Percentiles rank a stretch among this genome's conserved stretches.
Evolutionary conservation across 2,113 vertebrate species (phyloP).

Genomic region (Morone chrysops): DNA sequence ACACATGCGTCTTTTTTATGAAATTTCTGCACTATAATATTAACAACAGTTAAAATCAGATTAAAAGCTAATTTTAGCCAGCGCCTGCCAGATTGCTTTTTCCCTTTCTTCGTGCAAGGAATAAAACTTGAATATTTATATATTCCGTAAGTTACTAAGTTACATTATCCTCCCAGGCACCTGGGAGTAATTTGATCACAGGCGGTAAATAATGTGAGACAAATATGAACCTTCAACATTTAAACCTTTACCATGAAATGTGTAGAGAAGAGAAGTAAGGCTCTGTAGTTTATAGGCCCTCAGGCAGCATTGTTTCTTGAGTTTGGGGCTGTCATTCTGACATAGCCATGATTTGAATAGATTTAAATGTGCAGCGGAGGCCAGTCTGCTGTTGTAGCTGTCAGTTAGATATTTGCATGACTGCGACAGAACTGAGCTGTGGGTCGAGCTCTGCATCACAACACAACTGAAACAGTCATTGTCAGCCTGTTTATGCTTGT

Average conservation of each 20-base stretch:
- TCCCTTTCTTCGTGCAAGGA: not conserved
- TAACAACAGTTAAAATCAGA: conserved; percentile 22
- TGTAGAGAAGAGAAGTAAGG: not conserved
- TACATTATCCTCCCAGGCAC: not conserved
- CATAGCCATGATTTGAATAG: conserved; percentile 68
- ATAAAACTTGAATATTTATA: conserved; percentile 18
- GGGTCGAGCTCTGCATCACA: conserved; percentile 21
- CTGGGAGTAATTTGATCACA: conserved; percentile 3
- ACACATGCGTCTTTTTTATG: conserved; percentile 12
- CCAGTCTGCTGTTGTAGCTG: conserved; percentile 48
- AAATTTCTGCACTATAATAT: not conserved
- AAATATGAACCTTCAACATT: conserved; percentile 35
- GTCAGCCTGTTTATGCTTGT: conserved; percentile 30
- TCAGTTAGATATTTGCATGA: conserved; percentile 73
- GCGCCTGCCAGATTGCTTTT: not conserved
- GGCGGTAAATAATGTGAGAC: not conserved
- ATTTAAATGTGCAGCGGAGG: conserved; percentile 67
- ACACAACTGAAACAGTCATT: conserved; percentile 40
- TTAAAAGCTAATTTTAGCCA: conserved; percentile 19
- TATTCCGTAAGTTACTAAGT: not conserved
- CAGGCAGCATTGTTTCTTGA: conserved; percentile 7
- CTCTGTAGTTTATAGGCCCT: not conserved
- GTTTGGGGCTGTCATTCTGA: conserved; percentile 22
- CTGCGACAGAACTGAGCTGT: conserved; percentile 37
- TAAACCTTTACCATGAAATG: conserved; percentile 20